A percentile compares a stretch with the other conserved stretches of the same genome.
phyloP scores from a whole-genome alignment of 2,888 invertebrate species.

The Pyrgus malvae region DNA sequence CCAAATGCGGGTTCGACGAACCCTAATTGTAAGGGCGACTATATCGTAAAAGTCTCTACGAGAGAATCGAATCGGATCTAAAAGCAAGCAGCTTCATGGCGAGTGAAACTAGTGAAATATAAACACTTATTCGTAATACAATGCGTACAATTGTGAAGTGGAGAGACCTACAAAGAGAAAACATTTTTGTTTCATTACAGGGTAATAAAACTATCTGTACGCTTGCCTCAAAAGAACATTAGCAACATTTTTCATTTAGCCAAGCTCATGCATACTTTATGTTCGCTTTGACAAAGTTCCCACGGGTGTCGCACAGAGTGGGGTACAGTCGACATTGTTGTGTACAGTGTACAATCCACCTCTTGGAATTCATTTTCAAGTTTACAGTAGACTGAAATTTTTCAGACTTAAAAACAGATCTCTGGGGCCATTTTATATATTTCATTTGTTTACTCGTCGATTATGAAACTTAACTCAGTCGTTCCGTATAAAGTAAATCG shows the following conservation, averaged over 20 bases:
- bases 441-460: too few relatives aligned
- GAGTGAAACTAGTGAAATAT: too few relatives aligned
- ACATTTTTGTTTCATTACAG: not conserved
- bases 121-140: too few relatives aligned
- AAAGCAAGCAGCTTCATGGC: too few relatives aligned
- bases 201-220: not conserved
- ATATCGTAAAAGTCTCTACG: too few relatives aligned
- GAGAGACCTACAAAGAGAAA: not conserved
- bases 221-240: not conserved
- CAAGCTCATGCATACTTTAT: constrained; percentile 16
- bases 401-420: not conserved
- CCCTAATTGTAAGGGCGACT: too few relatives aligned
- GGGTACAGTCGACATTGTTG: constrained; percentile 12
- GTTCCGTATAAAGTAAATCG: too few relatives aligned
- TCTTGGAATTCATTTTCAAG: constrained; percentile 14
- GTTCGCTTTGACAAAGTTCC: constrained; percentile 5
- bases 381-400: constrained; percentile 5
- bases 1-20: too few relatives aligned
- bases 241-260: constrained; percentile 16
- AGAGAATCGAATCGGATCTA: too few relatives aligned
- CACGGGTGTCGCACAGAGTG: not conserved
- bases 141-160: too few relatives aligned
- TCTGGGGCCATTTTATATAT: not conserved
- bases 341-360: constrained; percentile 1
- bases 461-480: too few relatives aligned